These are phyloP conservation scores for Noctua janthe DNA, from an alignment of 2,888 invertebrate species.

Conservation along the genomic window DNA sequence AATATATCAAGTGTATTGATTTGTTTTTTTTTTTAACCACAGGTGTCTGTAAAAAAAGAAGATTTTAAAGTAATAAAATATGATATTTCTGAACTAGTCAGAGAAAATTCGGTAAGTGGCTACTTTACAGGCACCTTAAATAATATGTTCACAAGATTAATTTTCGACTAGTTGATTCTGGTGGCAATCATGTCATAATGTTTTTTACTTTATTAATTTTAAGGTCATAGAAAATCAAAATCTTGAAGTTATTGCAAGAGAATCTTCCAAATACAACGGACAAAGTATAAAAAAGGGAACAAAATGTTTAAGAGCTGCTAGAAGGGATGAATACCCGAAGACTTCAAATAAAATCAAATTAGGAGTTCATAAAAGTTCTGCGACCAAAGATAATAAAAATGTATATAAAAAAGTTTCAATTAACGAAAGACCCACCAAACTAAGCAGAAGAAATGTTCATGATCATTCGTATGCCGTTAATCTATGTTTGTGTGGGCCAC, in stretches of 20 bases:
- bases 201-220: slow-evolving; percentile 15
- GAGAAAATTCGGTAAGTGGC: slow-evolving; percentile 76
- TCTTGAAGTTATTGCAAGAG: slow-evolving; percentile 20
- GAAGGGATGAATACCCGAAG: slow-evolving; percentile 20
- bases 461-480: slow-evolving; percentile 81
- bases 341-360: slow-evolving; percentile 20
- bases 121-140: background rate
- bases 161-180: background rate
- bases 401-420: slow-evolving; percentile 49
- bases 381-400: slow-evolving; percentile 36
- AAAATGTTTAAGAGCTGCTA: slow-evolving; percentile 12
- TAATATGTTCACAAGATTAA: background rate
- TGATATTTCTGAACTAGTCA: slow-evolving; percentile 78
- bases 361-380: slow-evolving; percentile 9
- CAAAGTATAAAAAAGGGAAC: slow-evolving; percentile 41
- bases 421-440: slow-evolving; percentile 65
- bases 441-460: slow-evolving; percentile 67
- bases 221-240: slow-evolving; percentile 51
- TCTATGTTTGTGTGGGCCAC: slow-evolving; percentile 79
- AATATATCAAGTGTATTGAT: slow-evolving; percentile 1
- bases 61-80: slow-evolving; percentile 81
- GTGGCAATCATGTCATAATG: background rate
- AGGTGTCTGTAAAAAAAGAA: slow-evolving; percentile 81
- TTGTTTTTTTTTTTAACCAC: slow-evolving; percentile 38
- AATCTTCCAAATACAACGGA: slow-evolving; percentile 16